Percentiles rank a stretch among this genome's conserved stretches.
Conservation (phyloP, 2,113 vertebrate genomes). For the Campylomormyrus tamandua region DNA sequence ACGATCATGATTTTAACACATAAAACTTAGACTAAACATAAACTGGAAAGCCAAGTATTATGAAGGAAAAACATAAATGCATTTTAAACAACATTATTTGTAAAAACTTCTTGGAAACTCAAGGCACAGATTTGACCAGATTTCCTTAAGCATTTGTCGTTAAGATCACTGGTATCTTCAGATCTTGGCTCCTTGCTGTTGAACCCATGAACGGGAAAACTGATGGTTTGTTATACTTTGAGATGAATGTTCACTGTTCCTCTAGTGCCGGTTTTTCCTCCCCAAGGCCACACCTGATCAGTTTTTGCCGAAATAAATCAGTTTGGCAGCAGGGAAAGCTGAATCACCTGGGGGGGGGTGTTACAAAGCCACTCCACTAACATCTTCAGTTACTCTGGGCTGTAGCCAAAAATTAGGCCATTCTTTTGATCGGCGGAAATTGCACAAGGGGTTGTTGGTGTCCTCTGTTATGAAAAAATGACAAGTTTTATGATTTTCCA, state of each 20-base stretch:
- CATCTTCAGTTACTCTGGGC: neutral
- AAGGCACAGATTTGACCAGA: neutral
- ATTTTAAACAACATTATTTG: neutral
- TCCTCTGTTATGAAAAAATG: neutral
- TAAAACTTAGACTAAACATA: neutral
- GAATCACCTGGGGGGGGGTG: neutral
- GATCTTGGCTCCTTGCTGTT: neutral
- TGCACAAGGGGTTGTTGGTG: neutral
- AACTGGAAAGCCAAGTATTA: neutral
- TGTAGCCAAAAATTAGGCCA: neutral
- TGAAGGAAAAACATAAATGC: neutral
- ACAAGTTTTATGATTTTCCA: neutral
- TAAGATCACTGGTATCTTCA: neutral
- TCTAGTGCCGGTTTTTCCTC: neutral
- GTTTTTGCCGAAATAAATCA: neutral
- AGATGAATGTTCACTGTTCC: neutral
- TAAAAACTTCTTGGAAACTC: neutral
- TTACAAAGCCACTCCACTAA: neutral
- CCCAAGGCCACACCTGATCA: neutral
- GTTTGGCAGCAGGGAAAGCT: neutral
- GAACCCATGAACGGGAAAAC: neutral
- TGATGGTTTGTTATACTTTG: neutral
- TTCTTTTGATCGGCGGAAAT: neutral
- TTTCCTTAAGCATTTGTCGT: neutral
- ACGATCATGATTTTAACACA: neutral